Evolutionary conservation across 2,888 invertebrate species (phyloP).

Genomic region (Lasioglossum calceatum): DNA sequence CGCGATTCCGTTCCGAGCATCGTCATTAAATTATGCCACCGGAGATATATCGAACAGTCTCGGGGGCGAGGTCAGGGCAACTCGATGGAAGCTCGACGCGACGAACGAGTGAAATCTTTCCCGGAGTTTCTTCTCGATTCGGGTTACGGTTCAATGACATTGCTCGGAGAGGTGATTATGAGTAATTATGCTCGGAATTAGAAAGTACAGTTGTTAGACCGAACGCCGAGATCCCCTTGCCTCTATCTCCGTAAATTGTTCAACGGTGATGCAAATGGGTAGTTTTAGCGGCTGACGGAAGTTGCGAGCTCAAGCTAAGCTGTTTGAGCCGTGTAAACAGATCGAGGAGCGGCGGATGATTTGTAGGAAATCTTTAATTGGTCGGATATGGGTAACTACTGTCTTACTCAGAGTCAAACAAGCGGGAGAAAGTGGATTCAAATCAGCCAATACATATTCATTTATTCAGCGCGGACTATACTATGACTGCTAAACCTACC

Average conservation of each 20-base stretch:
- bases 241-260: not conserved
- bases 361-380: conserved; percentile 10
- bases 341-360: not conserved
- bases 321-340: not conserved
- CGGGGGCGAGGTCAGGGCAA: not conserved
- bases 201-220: conserved; percentile 14
- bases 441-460: conserved; percentile 13
- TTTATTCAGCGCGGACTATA: not conserved
- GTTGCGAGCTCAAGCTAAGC: not conserved
- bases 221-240: not conserved
- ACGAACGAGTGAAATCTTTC: conserved; percentile 6
- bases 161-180: not conserved
- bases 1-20: not conserved
- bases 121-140: not conserved
- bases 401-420: not conserved
- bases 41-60: conserved; percentile 15
- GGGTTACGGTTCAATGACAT: not conserved
- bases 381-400: not conserved
- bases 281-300: not conserved
- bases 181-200: not conserved
- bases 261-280: not conserved
- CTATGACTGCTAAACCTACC: not conserved
- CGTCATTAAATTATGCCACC: not conserved
- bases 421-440: conserved; percentile 3
- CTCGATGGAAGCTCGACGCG: not conserved